Evolutionary conservation across 2,113 vertebrate species (phyloP), one percentile per base, ranked within the genome.

Genomic region (Ondatra zibethicus): DNA sequence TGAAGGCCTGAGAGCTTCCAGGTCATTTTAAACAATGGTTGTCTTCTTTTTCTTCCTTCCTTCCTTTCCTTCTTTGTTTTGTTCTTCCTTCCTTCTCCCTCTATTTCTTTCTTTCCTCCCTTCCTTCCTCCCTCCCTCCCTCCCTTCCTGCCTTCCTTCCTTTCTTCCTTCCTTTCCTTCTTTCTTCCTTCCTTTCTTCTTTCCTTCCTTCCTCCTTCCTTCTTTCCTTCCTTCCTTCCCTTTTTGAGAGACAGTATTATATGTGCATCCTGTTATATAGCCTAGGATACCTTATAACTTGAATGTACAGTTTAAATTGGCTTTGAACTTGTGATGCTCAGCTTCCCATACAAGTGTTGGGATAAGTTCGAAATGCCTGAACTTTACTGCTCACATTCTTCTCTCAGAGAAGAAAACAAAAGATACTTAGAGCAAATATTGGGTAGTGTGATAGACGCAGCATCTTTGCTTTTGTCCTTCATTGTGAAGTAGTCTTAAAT

Each of bases 181-280:
- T 9, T 11, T n/a, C 8, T 12, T 23, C 16, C 0, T 17, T n/a
- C 13, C 3, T 72, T 33, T 16, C 13, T 17, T 72, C 2, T 1
- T 9, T 36, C 5, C 7, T n/a, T 33, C 13, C 36, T n/a, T n/a
- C 3, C 6, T 70, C 25, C 33, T 75, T 25, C 4, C 10, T 45
- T 27, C 21, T 5, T 75, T 23, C 42, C 42, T 29, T 76, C 21
- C 25, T 31, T 31, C 63, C n/a, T 5, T 13, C 55, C 55, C 17
- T 58, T 55, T 58, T 27, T 82, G 31, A 47, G 45, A 33, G 36
- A 61, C 39, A 29, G 9, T 58, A 58, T 21, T 29, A 9, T 65
- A 4, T 66, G 29, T 29, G 61, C n/a, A 7, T 45, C 39, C 39
- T 45, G 16, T 45, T 45, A 45, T 45, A 33, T 12, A 84, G 81